Base-by-base conservation (phyloP, 2,797 vertebrate genomes). In the Chrysocyon brachyurus region DNA sequence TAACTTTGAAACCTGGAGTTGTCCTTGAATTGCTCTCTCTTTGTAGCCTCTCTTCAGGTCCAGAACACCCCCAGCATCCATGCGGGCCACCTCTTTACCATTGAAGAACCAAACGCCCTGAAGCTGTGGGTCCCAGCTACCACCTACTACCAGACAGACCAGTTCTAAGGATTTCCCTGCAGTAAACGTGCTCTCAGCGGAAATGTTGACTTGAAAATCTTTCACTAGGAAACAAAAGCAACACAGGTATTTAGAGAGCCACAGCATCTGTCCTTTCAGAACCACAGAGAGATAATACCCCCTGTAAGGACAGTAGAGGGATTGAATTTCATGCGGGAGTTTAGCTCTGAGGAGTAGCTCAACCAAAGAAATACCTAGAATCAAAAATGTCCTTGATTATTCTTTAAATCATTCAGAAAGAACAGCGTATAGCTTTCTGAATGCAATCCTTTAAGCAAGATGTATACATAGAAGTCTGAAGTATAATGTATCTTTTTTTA, bases 161-260 rank as follows among this genome's bases (percentile, higher is more conserved):
- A 99, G 91, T 21, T 98, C 97, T 68, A 99, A 97, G 63, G 97
- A 88, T 5, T 98, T 98, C 33, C 99, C 99, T 78, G 99, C 98
- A 22, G 96, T 97, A 81, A 99, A 96, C 0, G 57, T 33, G 2
- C 9, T 83, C 11, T 97, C 90, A 61, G 97, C 82, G 1, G 87
- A 3, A 1, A 99, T 97, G 24, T 36, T 96, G 95, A 99, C 98
- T 0, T 46, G 85, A 94, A 99, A 93, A 19, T 98, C 98, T 57
- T 33, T 97, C 54, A 54, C 99, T 98, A 89, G 61, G 56, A 97
- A 84, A 91, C 46, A 97, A 96, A 98, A 97, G 19, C 77, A 97
- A 98, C n/a, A 31, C 54, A 59, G 33, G 7, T 64, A 63, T 12
- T 97, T 75, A 78, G 63, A 90, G 77, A 56, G 3, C 11, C 82